Evolutionary conservation across 2,797 vertebrate species (phyloP), one percentile per base, ranked within the genome.

Genomic region (Brachyalestes nurse): DNA sequence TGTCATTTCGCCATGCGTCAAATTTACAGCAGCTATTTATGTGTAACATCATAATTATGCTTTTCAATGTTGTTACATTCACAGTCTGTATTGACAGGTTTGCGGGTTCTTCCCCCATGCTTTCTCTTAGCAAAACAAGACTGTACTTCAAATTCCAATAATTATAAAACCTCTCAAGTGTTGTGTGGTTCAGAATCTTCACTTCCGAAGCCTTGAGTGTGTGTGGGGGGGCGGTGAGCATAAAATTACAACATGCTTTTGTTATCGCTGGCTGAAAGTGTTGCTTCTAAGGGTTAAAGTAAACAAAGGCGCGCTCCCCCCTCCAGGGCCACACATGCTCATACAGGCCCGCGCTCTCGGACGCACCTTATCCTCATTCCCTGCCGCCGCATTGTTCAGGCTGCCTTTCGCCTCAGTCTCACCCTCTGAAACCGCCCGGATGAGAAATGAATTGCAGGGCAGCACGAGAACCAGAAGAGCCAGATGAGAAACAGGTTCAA

Each of bases 391-490:
- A 77, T 77, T 81, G 80, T 76, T 81, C 73, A 6, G 9, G 21
- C 55, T 16, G 57, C 74, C 74, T 72, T 25, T 61, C 61, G 66
- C 74, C 78, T 70, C 60, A 55, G 84, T 85, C n/a, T 84, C 87
- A 76, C 83, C 81, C 82, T 19, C 42, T 74, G 72, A 78, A 79
- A 57, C 77, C 67, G 21, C 84, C 84, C 81, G 82, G 86, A 86
- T 79, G 82, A 45, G 80, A 83, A 82, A 83, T 78, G 86, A 89
- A 78, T 81, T 5, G 28, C 72, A 61, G 62, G 70, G 62, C 58
- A 25, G 49, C 5, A 1, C 21, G 23, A 82, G 81, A 87, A 85
- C 83, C 86, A 72, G 83, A 83, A 79, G 77, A 79, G 80, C 86
- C 72, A 75, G 82, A 75, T 82, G 77, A 69, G 34, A 58, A 86